Base-by-base conservation (phyloP, 2,113 vertebrate genomes). In the Cromileptes altivelis region DNA sequence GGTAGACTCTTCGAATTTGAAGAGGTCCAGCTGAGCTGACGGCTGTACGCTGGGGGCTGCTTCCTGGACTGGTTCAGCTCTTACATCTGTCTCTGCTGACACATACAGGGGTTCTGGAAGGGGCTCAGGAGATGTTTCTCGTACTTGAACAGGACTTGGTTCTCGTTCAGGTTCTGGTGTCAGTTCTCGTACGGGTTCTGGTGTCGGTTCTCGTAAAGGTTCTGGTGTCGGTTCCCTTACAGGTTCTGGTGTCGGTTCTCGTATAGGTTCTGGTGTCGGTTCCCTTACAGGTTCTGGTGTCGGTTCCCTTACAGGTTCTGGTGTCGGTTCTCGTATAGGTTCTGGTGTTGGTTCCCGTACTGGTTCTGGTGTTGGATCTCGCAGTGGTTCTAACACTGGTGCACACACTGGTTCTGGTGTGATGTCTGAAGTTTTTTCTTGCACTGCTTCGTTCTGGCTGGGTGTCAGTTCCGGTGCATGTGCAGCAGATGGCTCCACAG, bases 1-100 rank as follows among this genome's bases (percentile, higher is more conserved):
- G 19, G 75, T 42, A 14, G 91, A 64, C 30, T 90, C 85, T 18
- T 91, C 80, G 9, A 86, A 88, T 68, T 70, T 84, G 50, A 85
- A 91, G 47, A 75, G 71, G 80, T 94, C 91, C 21, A 88, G n/a
- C 58, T 89, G 87, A 30, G 88, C 69, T 23, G 85, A 64, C 37
- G 85, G 27, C 64, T 88, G 80, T 37, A 80, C 76, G 61, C 58
- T 63, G 30, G 57, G 78, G 27, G 49, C 23, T 30, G 49, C 19
- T 62, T 84, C 90, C 57, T 85, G 42, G 13, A 53, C 17, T 4
- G 19, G 65, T 60, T 86, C 75, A 42, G 75, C 63, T 70, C 27
- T 63, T 1, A 53, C 25, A 33, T 75, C 84, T 61, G 58, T 64
- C 42, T 75, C 84, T 61, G 58, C 70, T 49, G 78, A 37, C 1